Evolutionary conservation across 2,113 vertebrate species (phyloP), one percentile per base, ranked within the genome.

Genomic region (Nycticorax nycticorax): DNA sequence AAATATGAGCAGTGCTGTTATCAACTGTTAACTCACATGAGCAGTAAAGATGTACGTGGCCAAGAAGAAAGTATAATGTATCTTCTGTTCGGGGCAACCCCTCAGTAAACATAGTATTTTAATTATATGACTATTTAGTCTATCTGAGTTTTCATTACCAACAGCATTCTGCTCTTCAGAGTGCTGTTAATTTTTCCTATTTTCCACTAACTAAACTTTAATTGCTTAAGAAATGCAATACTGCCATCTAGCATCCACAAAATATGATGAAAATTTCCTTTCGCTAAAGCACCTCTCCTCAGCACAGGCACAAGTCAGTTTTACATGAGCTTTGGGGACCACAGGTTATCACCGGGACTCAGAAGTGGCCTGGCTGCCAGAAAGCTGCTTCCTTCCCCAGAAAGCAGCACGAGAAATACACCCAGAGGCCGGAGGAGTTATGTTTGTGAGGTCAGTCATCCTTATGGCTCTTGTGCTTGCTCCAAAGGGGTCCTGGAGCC

Each of bases 181-280:
- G 45, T 5, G 45, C 20, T 48, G 52, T 27, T 92, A 45, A 45
- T 4, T 33, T 47, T 77, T 48, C 20, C 47, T 21, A 4, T 67
- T 81, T 86, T 72, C 72, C 52, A 52, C 19, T 60, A 45, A 45
- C 15, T n/a, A 10, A 60, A 30, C 11, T 35, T 32, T 6, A 69
- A 16, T 84, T 71, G 22, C 26, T 81, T 89, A 75, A 91, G 79
- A 93, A 94, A 92, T 83, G 82, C 92, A 95, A 95, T 67, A 86
- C 96, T 97, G 97, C 96, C 97, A 97, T 88, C 97, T 97, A 97
- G 81, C 89, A 69, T 75, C 67, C 74, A 79, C 19, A 63, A 74
- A 88, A 60, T 66, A 53, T 0, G 8, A 37, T 20, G 35, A 33
- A 45, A 59, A 10, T 37, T 43, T 73, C n/a, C 39, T 60, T 50